A percentile compares a stretch with the other conserved stretches of the same genome.
phyloP scores from a whole-genome alignment of 1,140 invertebrate species.

The Rhopalosiphum padi region DNA sequence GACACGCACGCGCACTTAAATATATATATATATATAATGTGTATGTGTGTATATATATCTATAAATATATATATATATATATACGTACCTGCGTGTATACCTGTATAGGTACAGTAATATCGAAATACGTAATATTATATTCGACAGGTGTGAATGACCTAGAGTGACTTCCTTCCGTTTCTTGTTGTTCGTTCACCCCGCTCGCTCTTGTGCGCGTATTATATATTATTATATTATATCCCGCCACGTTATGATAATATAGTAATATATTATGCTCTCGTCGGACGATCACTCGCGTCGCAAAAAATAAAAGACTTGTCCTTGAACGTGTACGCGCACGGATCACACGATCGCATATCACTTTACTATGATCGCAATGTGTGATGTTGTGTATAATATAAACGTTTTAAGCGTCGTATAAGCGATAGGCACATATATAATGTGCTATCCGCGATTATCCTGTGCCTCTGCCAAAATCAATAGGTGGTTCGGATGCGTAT shows the following conservation, averaged over 20 bases:
- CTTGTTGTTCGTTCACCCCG: slow-evolving; percentile 47
- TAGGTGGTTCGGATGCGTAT: no score
- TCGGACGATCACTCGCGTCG: neutral
- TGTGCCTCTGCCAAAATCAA: no score
- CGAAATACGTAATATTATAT: slow-evolving; percentile 46
- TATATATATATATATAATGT: neutral
- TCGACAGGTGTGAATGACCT: slow-evolving; percentile 57
- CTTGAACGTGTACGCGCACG: slow-evolving; percentile 37
- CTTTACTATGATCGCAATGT: neutral
- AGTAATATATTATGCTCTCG: neutral
- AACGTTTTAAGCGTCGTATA: neutral
- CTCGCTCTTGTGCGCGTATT: neutral
- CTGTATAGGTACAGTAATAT: slow-evolving; percentile 23
- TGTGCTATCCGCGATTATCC: no score
- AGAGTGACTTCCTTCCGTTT: slow-evolving; percentile 57
- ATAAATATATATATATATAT: no score
- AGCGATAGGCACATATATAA: neutral
- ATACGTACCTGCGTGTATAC: neutral
- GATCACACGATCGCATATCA: neutral
- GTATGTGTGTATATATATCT: neutral
- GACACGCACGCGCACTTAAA: neutral
- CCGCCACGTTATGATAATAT: neutral
- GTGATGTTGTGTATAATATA: neutral
- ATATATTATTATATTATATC: neutral
- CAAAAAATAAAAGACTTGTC: slow-evolving; percentile 40